A percentile compares a stretch with the other conserved stretches of the same genome.
phyloP scores from a whole-genome alignment of 2,113 vertebrate species.

The Porphyrio hochstetteri region DNA sequence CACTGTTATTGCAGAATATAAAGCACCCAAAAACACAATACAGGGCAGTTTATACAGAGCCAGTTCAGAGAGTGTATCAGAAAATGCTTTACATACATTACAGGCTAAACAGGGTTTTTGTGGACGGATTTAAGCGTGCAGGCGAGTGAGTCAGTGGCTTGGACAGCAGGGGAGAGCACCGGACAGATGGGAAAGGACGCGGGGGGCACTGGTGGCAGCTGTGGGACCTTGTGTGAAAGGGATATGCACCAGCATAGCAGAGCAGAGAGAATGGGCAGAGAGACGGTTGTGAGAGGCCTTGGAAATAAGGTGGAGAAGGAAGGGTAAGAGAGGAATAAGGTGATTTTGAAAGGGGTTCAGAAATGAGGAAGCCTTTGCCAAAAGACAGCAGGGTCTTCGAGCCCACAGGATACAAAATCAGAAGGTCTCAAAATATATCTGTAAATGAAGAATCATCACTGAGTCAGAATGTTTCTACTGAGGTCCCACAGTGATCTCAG shows the following conservation, averaged over 20 bases:
- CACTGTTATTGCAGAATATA: conserved; percentile 27
- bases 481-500: conserved; percentile 34
- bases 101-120: neutral
- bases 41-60: neutral
- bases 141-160: neutral
- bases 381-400: conserved; percentile 31
- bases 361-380: conserved; percentile 15
- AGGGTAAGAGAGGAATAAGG: neutral
- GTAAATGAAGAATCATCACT: conserved; percentile 49
- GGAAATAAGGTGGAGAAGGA: conserved; percentile 17
- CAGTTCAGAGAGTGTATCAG: neutral
- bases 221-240: neutral
- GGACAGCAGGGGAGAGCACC: neutral
- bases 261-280: neutral
- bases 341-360: neutral
- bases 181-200: conserved; percentile 1
- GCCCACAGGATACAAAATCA: conserved; percentile 44
- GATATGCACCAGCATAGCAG: neutral
- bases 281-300: neutral
- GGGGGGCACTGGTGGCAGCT: neutral
- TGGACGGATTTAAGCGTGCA: neutral
- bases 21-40: conserved; percentile 17
- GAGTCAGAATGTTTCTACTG: conserved; percentile 50
- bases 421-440: conserved; percentile 52
- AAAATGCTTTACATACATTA: neutral